A percentile compares a stretch with the other conserved stretches of the same genome.
These are phyloP conservation scores for Melanotaenia boesemani DNA, from an alignment of 2,797 vertebrate species.

Conservation along the genomic window DNA sequence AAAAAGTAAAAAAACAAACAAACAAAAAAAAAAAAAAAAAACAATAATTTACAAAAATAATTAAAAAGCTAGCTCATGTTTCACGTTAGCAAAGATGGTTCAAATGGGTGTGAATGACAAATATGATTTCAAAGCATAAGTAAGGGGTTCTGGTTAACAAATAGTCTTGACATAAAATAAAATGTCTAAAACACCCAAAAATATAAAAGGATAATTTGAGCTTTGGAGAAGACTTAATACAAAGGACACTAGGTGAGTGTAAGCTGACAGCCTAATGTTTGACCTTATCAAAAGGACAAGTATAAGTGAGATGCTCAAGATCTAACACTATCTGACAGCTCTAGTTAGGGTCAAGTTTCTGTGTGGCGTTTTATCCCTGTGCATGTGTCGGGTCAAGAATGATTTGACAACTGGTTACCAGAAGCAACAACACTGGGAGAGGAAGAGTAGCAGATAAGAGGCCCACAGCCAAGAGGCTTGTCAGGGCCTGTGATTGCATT, in stretches of 20 bases:
- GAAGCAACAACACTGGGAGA: constrained; percentile 46
- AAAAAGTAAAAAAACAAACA: no score
- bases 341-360: constrained; percentile 51
- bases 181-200: neutral
- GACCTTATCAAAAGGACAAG: constrained; percentile 51
- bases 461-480: constrained; percentile 72
- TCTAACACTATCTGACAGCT: constrained; percentile 55
- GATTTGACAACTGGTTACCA: constrained; percentile 63
- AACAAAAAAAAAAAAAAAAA: no score
- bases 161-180: neutral
- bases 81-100: no score
- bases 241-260: constrained; percentile 8
- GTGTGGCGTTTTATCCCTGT: constrained; percentile 29
- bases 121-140: no score
- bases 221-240: neutral
- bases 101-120: no score
- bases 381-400: constrained; percentile 51
- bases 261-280: constrained; percentile 28
- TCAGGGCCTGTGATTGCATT: constrained; percentile 74
- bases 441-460: constrained; percentile 46
- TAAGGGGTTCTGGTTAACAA: neutral
- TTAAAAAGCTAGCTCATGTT: no score
- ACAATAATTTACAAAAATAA: no score
- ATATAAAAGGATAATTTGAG: neutral
- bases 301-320: constrained; percentile 34